Evolutionary conservation across 2,888 invertebrate species (phyloP).

Genomic region (Coenonympha arcania): DNA sequence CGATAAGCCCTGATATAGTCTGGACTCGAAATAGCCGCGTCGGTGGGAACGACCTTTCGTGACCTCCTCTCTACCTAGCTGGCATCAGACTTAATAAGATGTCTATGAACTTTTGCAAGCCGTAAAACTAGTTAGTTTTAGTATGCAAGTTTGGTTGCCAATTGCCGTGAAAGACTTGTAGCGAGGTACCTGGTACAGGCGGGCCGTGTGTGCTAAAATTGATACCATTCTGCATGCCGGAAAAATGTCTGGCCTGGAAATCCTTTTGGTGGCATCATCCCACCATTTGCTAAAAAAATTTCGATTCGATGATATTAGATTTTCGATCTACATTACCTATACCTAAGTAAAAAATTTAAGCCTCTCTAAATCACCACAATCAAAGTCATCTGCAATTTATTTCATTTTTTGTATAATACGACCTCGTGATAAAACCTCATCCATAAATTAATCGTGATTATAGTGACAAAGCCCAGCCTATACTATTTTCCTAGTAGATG

Average conservation of each 20-base stretch:
- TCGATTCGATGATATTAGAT: too few species aligned
- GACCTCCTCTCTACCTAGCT: neutral
- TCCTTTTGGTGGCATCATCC: too few species aligned
- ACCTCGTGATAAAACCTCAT: neutral
- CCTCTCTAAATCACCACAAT: too few species aligned
- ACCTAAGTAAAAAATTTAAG: too few species aligned
- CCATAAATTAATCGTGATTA: neutral
- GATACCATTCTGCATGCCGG: too few species aligned
- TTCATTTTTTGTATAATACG: too few species aligned
- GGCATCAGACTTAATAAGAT: slow-evolving; percentile 2
- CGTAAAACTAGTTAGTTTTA: neutral
- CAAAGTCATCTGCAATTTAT: too few species aligned
- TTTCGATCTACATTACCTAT: too few species aligned
- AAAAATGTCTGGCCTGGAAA: too few species aligned
- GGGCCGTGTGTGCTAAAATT: too few species aligned
- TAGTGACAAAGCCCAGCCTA: neutral
- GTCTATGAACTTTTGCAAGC: slow-evolving; percentile 6
- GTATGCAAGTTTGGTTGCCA: neutral
- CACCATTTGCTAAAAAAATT: too few species aligned
- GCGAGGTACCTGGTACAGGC: too few species aligned
- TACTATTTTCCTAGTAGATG: neutral
- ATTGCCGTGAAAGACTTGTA: neutral
- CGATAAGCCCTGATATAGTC: slow-evolving; percentile 30
- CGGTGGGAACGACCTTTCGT: slow-evolving; percentile 25
- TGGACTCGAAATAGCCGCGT: slow-evolving; percentile 27